These are phyloP conservation scores for Acrocephalus arundinaceus DNA, from an alignment of 2,113 vertebrate species.

Conservation along the genomic window DNA sequence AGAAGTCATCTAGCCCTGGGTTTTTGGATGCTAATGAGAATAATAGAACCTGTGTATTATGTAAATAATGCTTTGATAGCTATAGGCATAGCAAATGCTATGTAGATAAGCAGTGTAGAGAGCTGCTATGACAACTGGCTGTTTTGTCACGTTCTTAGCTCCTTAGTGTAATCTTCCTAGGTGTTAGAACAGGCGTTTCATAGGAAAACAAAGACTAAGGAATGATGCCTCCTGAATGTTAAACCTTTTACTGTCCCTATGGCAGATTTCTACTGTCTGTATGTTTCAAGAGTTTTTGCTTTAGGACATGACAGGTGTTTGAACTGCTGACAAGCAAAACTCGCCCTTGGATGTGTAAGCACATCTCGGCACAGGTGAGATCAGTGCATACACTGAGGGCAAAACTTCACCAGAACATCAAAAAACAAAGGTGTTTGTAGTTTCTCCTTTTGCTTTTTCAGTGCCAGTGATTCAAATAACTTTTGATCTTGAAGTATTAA, in stretches of 20 bases:
- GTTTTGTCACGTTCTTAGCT: slow-evolving; percentile 24
- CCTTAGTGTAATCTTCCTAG: slow-evolving; percentile 13
- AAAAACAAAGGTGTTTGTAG: slow-evolving; percentile 32
- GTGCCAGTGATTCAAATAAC: slow-evolving; percentile 72
- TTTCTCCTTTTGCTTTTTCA: slow-evolving; percentile 51
- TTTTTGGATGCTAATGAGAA: slow-evolving; percentile 23
- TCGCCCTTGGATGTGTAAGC: slow-evolving; percentile 57
- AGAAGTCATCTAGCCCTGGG: slow-evolving; percentile 10
- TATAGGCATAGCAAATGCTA: slow-evolving; percentile 37
- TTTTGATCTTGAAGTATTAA: slow-evolving; percentile 73
- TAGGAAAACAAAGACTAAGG: slow-evolving; percentile 55
- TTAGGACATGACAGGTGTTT: slow-evolving; percentile 76
- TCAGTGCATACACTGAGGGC: slow-evolving; percentile 40
- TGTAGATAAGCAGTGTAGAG: slow-evolving; percentile 49
- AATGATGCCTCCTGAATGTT: slow-evolving; percentile 70
- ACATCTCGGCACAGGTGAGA: neutral
- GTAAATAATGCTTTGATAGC: slow-evolving; percentile 47
- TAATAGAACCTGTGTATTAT: slow-evolving; percentile 36
- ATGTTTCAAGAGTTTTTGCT: slow-evolving; percentile 26
- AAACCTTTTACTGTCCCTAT: slow-evolving; percentile 9
- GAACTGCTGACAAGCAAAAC: slow-evolving; percentile 67
- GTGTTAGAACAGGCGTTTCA: slow-evolving; percentile 25
- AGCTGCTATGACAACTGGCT: slow-evolving; percentile 18
- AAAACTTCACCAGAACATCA: neutral
- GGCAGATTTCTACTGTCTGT: slow-evolving; percentile 65